Percentiles rank a stretch among this genome's conserved stretches.
Evolutionary conservation across 2,113 vertebrate genomes (phyloP).

Genomic region (Hoplias malabaricus): DNA sequence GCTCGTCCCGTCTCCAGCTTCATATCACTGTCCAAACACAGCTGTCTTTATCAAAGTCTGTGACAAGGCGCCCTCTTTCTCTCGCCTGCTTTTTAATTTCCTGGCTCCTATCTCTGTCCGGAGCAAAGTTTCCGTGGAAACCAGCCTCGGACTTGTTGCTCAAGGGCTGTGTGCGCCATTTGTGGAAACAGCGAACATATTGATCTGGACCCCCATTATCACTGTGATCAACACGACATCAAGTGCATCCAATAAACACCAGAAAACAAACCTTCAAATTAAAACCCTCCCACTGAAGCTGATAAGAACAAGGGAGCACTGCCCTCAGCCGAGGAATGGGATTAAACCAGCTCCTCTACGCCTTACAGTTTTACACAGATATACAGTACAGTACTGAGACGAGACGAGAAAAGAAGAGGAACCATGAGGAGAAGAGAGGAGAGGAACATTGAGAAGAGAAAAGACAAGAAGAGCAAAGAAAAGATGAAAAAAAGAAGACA

Average conservation of each 20-base stretch:
- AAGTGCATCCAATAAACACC: neutral
- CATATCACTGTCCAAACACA: conserved; percentile 64
- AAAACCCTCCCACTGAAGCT: neutral
- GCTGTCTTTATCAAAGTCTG: conserved; percentile 65
- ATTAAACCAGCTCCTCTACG: neutral
- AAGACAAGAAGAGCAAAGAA: too few relatives aligned
- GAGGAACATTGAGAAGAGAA: too few relatives aligned
- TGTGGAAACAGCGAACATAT: neutral
- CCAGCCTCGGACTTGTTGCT: conserved; percentile 45
- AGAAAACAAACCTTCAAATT: neutral
- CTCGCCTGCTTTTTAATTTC: conserved; percentile 72
- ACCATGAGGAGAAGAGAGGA: too few relatives aligned
- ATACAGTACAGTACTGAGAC: too few relatives aligned
- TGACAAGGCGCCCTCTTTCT: conserved; percentile 40
- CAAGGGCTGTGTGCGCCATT: neutral
- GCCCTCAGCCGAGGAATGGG: neutral
- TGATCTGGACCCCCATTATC: neutral
- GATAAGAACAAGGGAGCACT: neutral
- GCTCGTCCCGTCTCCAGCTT: conserved; percentile 46
- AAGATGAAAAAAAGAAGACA: too few relatives aligned
- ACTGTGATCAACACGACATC: neutral
- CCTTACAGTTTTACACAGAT: too few relatives aligned
- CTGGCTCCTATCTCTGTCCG: conserved; percentile 66
- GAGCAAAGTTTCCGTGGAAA: conserved; percentile 45
- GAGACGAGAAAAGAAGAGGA: too few relatives aligned